Percentiles rank a stretch among this genome's conserved stretches.
These are phyloP conservation scores for Falco rusticolus DNA, from an alignment of 2,797 vertebrate genomes.

Conservation along the genomic window DNA sequence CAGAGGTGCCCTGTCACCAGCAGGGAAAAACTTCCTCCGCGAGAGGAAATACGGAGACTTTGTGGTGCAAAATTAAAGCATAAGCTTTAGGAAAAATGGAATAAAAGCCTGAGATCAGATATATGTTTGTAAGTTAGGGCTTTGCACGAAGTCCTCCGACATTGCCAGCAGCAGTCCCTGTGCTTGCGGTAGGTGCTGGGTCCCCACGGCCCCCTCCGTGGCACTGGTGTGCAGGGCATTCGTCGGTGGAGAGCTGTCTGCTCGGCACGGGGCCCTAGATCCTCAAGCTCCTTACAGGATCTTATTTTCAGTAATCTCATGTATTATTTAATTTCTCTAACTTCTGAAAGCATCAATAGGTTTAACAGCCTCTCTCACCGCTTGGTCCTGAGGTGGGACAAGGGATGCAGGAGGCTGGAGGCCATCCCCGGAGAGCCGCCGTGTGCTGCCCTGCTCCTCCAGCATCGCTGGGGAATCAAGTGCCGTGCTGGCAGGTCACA, in stretches of 20 bases:
- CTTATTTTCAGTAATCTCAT: background rate
- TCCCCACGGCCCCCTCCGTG: too few relatives aligned
- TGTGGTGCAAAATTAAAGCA: background rate
- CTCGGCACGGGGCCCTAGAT: background rate
- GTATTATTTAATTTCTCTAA: background rate
- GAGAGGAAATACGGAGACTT: background rate
- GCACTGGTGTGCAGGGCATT: fast-evolving
- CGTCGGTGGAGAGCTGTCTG: background rate
- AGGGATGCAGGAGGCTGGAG: background rate
- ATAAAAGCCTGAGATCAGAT: background rate
- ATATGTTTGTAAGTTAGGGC: background rate
- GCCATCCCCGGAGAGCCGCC: background rate
- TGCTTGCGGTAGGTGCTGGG: background rate
- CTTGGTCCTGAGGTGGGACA: background rate
- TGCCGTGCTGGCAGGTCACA: fast-evolving
- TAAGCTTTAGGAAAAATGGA: background rate
- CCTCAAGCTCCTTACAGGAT: background rate
- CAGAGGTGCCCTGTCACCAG: background rate
- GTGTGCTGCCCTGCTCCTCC: background rate
- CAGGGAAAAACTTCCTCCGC: background rate
- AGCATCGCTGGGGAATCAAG: background rate
- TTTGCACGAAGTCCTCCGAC: background rate
- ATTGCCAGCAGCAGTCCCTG: background rate
- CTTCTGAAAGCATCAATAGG: background rate
- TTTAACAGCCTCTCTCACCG: background rate